Evolutionary conservation across 92 coral and sea anemone genomes (phyloP).

Genomic region (Anthopleura xanthogrammica): DNA sequence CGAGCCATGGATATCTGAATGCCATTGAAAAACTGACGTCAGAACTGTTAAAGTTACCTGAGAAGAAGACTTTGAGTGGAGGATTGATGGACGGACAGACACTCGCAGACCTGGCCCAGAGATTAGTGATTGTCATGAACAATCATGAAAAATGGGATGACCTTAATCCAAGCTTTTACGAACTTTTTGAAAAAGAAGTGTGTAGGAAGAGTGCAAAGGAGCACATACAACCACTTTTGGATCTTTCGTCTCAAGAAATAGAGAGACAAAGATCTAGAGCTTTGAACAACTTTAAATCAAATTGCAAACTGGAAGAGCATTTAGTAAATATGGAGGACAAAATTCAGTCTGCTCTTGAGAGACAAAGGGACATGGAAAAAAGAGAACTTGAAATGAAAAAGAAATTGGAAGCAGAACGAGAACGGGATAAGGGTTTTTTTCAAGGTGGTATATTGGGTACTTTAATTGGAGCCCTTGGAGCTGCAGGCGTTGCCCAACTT

Average conservation of each 20-base stretch:
- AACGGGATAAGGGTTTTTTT: constrained; percentile 8
- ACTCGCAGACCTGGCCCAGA: constrained; percentile 27
- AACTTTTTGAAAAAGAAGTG: constrained; percentile 43
- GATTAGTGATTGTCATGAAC: constrained; percentile 27
- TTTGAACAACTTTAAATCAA: not conserved
- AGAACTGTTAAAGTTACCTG: constrained; percentile 17
- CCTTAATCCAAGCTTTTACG: constrained; percentile 15
- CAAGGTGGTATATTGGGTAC: not conserved
- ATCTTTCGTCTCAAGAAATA: not conserved
- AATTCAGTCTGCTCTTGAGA: not conserved
- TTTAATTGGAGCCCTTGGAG: not conserved
- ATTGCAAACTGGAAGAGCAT: not conserved
- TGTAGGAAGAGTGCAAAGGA: constrained; percentile 25
- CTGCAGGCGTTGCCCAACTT: not conserved
- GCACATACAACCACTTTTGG: constrained; percentile 21
- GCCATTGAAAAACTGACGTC: constrained; percentile 9
- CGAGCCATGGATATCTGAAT: not conserved
- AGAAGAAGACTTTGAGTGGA: constrained; percentile 42
- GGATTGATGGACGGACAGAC: constrained; percentile 38
- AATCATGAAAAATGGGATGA: constrained; percentile 20
- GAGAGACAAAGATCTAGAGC: not conserved
- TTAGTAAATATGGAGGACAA: not conserved
- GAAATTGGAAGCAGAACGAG: not conserved
- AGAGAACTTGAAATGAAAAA: not conserved
- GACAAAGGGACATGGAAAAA: not conserved